Evolutionary conservation across 2,113 vertebrate species (phyloP).

Genomic region (Oophaga pumilio): DNA sequence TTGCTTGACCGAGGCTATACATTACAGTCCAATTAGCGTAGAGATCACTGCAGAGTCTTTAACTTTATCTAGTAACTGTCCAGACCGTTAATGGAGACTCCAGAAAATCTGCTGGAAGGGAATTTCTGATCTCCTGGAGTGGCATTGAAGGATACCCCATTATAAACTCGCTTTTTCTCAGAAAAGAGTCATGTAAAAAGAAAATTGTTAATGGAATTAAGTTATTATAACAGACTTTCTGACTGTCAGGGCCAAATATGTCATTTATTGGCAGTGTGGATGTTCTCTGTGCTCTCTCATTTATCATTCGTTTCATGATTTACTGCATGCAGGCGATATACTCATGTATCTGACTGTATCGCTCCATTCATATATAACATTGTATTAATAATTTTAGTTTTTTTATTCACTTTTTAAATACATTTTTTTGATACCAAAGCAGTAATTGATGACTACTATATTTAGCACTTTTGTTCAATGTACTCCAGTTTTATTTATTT

Average conservation of each 20-base stretch:
- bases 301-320: slow-evolving; percentile 29
- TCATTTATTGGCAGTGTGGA: neutral
- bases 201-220: slow-evolving; percentile 57
- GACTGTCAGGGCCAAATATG: slow-evolving; percentile 36
- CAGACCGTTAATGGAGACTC: slow-evolving; percentile 70
- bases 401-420: neutral
- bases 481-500: no score
- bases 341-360: neutral
- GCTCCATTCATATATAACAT: neutral
- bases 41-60: slow-evolving; percentile 78
- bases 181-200: slow-evolving; percentile 35
- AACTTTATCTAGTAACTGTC: slow-evolving; percentile 78
- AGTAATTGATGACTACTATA: neutral
- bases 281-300: slow-evolving; percentile 20
- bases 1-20: slow-evolving; percentile 80
- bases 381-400: neutral
- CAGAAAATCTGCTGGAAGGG: slow-evolving; percentile 62
- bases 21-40: slow-evolving; percentile 85
- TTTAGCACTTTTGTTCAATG: neutral
- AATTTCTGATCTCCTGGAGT: slow-evolving; percentile 64
- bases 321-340: slow-evolving; percentile 9
- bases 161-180: slow-evolving; percentile 44
- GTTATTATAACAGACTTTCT: slow-evolving; percentile 52
- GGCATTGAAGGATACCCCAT: slow-evolving; percentile 51
- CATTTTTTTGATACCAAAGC: neutral